These are phyloP conservation scores for Gulo gulo DNA, from an alignment of 2,113 vertebrate species.

Conservation along the genomic window DNA sequence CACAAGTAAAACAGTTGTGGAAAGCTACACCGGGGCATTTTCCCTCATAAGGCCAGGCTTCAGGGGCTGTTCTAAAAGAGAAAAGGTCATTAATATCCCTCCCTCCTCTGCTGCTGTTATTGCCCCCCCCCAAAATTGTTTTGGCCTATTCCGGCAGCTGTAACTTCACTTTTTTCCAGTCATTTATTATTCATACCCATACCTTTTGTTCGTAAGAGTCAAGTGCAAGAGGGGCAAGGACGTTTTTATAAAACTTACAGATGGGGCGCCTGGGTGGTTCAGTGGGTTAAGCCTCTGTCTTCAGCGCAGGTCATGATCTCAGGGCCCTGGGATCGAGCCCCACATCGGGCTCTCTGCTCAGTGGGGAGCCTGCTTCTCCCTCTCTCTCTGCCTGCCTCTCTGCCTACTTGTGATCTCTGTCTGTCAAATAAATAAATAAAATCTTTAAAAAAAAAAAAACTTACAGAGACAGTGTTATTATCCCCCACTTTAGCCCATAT, in stretches of 20 bases:
- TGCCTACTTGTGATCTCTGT: too few relatives aligned
- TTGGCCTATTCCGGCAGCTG: not conserved
- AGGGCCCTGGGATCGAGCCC: too few relatives aligned
- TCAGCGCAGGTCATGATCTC: too few relatives aligned
- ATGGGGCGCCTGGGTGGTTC: too few relatives aligned
- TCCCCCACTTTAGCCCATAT: not conserved
- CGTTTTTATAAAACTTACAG: not conserved
- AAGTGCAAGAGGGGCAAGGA: not conserved
- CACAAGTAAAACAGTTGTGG: not conserved
- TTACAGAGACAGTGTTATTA: not conserved
- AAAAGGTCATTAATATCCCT: not conserved
- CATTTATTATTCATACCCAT: not conserved
- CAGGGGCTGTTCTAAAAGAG: not conserved
- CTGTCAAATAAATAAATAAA: too few relatives aligned
- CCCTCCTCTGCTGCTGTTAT: not conserved
- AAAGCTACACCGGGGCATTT: not conserved
- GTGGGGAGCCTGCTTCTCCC: too few relatives aligned
- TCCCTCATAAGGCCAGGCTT: not conserved
- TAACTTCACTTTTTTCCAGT: not conserved
- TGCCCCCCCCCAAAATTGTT: not conserved
- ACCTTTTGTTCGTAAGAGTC: not conserved
- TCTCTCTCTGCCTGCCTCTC: too few relatives aligned
- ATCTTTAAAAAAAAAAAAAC: not conserved
- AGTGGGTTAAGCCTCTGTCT: too few relatives aligned
- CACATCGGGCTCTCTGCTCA: too few relatives aligned